phyloP scores from a whole-genome alignment of 2,113 vertebrate species.

The Rutilus rutilus region DNA sequence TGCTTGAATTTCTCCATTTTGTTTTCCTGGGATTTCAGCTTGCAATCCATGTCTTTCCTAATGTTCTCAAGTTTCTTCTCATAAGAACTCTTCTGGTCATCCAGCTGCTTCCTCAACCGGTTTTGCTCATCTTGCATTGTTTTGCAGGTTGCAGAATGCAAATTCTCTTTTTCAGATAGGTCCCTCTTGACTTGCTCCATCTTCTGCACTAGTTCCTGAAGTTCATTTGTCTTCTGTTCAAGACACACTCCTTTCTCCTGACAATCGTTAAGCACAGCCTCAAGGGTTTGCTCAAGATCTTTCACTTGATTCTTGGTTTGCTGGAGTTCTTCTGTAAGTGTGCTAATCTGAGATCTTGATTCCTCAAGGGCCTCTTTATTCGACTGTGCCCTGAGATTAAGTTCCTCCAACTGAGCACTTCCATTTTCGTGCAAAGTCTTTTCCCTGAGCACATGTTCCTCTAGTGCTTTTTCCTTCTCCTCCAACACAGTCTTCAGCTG shows the following conservation, averaged over 20 bases:
- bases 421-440: conserved; percentile 75
- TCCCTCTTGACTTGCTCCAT: conserved; percentile 72
- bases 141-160: conserved; percentile 69
- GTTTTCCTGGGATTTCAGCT: conserved; percentile 84
- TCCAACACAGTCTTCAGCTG: conserved; percentile 79
- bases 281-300: conserved; percentile 74
- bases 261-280: conserved; percentile 74
- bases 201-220: conserved; percentile 67
- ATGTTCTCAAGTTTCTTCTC: conserved; percentile 77
- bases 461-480: conserved; percentile 81
- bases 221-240: conserved; percentile 56
- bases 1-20: conserved; percentile 87
- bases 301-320: conserved; percentile 71
- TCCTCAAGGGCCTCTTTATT: conserved; percentile 76
- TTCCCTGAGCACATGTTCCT: conserved; percentile 71
- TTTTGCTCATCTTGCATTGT: conserved; percentile 73
- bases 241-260: conserved; percentile 74
- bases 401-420: conserved; percentile 73
- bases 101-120: conserved; percentile 74
- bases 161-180: conserved; percentile 79
- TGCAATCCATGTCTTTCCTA: conserved; percentile 82
- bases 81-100: conserved; percentile 75
- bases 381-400: conserved; percentile 75
- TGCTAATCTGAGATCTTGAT: conserved; percentile 64
- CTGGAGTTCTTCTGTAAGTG: conserved; percentile 72